These are phyloP conservation scores for Erebia epiphron DNA, from an alignment of 2,888 invertebrate species.

Conservation along the genomic window DNA sequence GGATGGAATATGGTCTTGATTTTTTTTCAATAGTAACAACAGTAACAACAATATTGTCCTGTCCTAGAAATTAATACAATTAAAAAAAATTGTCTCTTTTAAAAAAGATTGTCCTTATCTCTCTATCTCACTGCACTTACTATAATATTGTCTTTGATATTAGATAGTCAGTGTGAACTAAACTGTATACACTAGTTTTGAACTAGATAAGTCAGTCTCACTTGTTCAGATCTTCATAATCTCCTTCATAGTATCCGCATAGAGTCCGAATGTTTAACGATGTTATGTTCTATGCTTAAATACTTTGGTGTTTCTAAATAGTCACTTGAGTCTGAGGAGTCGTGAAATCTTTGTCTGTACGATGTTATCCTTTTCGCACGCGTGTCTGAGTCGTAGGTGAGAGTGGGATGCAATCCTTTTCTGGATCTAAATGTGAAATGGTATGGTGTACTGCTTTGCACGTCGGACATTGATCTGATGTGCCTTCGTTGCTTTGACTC, in stretches of 20 bases:
- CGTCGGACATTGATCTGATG: constrained; percentile 78
- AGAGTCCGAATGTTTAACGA: constrained; percentile 73
- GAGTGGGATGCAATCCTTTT: constrained; percentile 61
- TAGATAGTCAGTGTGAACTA: constrained; percentile 25
- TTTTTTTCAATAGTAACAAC: constrained; percentile 4
- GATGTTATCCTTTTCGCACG: constrained; percentile 61
- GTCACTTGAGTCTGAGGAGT: constrained; percentile 75
- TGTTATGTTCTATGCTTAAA: constrained; percentile 64
- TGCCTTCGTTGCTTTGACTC: constrained; percentile 71
- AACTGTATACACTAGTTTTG: constrained; percentile 40
- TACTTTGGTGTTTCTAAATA: constrained; percentile 60
- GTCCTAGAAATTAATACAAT: constrained; percentile 1
- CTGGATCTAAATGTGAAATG: constrained; percentile 64
- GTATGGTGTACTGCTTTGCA: constrained; percentile 75
- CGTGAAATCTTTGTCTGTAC: constrained; percentile 56
- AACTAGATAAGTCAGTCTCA: constrained; percentile 65
- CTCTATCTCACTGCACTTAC: constrained; percentile 19
- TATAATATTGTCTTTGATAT: constrained; percentile 25
- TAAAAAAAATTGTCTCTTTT: background rate
- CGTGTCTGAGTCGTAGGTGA: constrained; percentile 74
- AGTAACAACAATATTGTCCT: background rate
- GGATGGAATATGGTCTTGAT: too few species aligned
- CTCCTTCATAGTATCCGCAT: constrained; percentile 71
- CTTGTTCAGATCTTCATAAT: constrained; percentile 33
- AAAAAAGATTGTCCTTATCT: constrained; percentile 8